phyloP scores from a whole-genome alignment of 2,888 invertebrate species.

The Philereme transversata region DNA sequence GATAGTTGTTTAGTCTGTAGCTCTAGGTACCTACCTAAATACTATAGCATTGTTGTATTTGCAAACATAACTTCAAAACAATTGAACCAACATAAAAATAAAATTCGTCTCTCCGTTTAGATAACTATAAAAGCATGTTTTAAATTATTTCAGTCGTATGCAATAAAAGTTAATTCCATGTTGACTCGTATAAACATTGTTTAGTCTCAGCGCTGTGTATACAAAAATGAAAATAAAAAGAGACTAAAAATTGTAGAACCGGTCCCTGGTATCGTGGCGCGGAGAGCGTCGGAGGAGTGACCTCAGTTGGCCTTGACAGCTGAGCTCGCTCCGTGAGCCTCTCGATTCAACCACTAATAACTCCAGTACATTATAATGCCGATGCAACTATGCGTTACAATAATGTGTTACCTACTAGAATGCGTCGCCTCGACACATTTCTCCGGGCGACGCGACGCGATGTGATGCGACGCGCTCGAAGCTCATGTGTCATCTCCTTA shows the following conservation, averaged over 20 bases:
- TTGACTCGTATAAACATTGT: slow-evolving; percentile 81
- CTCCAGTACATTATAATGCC: slow-evolving; percentile 78
- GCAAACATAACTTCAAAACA: slow-evolving; percentile 21
- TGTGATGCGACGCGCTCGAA: slow-evolving; percentile 34
- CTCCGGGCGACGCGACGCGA: slow-evolving; percentile 38
- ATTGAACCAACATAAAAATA: slow-evolving; percentile 28
- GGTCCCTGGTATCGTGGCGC: slow-evolving; percentile 77
- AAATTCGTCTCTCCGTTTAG: slow-evolving; percentile 30
- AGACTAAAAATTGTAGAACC: slow-evolving; percentile 82
- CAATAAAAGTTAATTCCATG: slow-evolving; percentile 79
- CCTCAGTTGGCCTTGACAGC: slow-evolving; percentile 83
- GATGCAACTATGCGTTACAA: slow-evolving; percentile 74
- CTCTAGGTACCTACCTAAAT: too few relatives aligned
- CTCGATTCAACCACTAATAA: slow-evolving; percentile 79
- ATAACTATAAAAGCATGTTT: slow-evolving; percentile 46
- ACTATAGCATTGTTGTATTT: slow-evolving; percentile 4
- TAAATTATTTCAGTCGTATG: slow-evolving; percentile 63
- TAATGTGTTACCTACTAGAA: slow-evolving; percentile 50
- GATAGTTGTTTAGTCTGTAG: too few relatives aligned
- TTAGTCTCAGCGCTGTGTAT: slow-evolving; percentile 81
- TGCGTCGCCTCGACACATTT: slow-evolving; percentile 40
- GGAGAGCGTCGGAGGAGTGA: slow-evolving; percentile 82
- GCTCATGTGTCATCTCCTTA: slow-evolving; percentile 52
- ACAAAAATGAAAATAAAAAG: slow-evolving; percentile 84
- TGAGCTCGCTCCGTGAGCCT: slow-evolving; percentile 74